Percentiles rank a stretch among this genome's conserved stretches.
Conservation (phyloP, 1,140 invertebrate species). For the Notospermus geniculatus region DNA sequence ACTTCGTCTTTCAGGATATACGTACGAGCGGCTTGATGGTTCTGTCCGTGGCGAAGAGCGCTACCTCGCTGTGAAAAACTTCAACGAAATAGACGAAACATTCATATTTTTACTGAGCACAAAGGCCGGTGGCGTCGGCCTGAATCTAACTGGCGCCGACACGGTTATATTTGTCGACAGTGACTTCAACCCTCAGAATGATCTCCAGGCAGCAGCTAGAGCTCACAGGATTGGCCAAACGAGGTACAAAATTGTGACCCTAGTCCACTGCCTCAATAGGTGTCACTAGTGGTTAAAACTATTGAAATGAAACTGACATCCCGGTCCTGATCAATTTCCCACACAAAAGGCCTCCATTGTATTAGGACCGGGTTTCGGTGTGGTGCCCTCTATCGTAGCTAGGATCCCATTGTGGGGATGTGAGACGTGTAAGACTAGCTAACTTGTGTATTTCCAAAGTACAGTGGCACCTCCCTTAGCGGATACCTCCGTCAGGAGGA, state of each 20-base stretch:
- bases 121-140: conserved; percentile 72
- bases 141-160: conserved; percentile 55
- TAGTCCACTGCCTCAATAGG: too few relatives aligned
- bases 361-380: too few relatives aligned
- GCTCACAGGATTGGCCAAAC: conserved; percentile 57
- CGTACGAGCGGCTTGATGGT: conserved; percentile 97
- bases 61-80: conserved; percentile 97
- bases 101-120: conserved; percentile 98
- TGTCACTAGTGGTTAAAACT: too few relatives aligned
- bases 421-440: too few relatives aligned
- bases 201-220: conserved; percentile 55
- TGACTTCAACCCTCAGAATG: conserved; percentile 59
- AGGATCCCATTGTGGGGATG: too few relatives aligned
- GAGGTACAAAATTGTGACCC: conserved; percentile 43
- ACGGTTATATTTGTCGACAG: conserved; percentile 57
- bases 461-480: too few relatives aligned
- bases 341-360: too few relatives aligned
- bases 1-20: conserved; percentile 54
- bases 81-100: conserved; percentile 83
- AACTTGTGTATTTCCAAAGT: too few relatives aligned
- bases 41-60: conserved; percentile 94
- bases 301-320: too few relatives aligned
- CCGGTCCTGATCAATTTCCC: too few relatives aligned
- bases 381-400: too few relatives aligned
- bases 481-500: too few relatives aligned